Evolutionary conservation across 1,140 invertebrate species (phyloP).

Genomic region (Drosophila sp.): DNA sequence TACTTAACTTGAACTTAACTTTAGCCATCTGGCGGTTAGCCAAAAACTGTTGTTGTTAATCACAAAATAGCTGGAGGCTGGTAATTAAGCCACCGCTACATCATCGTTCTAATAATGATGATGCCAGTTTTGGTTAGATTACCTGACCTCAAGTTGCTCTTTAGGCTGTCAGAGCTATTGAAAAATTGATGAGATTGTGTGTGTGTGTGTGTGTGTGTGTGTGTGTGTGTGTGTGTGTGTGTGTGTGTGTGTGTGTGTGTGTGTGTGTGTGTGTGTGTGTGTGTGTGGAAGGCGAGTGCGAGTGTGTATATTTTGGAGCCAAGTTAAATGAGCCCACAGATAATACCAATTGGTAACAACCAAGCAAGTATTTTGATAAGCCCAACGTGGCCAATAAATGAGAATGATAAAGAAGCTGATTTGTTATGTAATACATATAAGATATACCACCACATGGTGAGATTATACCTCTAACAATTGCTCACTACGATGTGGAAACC

Average conservation of each 20-base stretch:
- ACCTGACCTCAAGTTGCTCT: conserved; percentile 13
- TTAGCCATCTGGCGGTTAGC: conserved; percentile 6
- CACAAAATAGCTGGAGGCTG: conserved; percentile 6
- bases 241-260: neutral
- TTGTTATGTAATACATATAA: neutral
- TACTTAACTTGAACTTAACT: conserved; percentile 9
- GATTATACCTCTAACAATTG: neutral
- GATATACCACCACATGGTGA: neutral
- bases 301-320: neutral
- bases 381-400: conserved; percentile 3
- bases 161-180: conserved; percentile 14
- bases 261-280: neutral
- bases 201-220: neutral
- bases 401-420: neutral
- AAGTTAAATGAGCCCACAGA: conserved; percentile 6
- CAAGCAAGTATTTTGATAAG: conserved; percentile 8
- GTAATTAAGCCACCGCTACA: conserved; percentile 9
- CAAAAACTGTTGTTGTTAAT: conserved; percentile 16
- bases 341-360: conserved; percentile 7
- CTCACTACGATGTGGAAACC: neutral
- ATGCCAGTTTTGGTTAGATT: conserved; percentile 10
- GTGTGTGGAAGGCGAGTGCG: neutral
- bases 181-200: conserved; percentile 18
- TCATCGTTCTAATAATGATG: conserved; percentile 6
- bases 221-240: too few relatives aligned